Evolutionary conservation across 2,888 invertebrate genomes (phyloP), one percentile per base, ranked within the genome.

Genomic region (Psylliodes chrysocephalus): DNA sequence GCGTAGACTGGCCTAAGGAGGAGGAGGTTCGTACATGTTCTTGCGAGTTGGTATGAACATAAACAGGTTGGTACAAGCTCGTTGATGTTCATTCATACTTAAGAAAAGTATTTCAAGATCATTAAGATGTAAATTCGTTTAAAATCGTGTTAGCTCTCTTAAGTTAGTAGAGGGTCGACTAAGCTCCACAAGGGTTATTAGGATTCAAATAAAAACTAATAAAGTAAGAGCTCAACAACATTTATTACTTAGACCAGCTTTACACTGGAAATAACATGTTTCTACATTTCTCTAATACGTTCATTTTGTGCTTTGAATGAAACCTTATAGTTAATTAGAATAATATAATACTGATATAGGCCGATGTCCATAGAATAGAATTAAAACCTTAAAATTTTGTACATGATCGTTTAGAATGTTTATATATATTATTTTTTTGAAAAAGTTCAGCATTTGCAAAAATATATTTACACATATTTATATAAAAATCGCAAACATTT

Each of bases 291-390:
- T 47, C 10, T 15, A 49, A 46, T 65, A 57, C 47, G 25, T 56
- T 38, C 52, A 62, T 57, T 65, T 65, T 65, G 68, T 68, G 65
- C 68, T 61, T 57, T 35, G 22, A 56, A 55, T 40, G 60, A 54
- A 57, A 56, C 8, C 28, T 17, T 53, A 22, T n/a, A 51, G 6
- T 12, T 55, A 22, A 47, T 12, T 47, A 47, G 8, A 47, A 25
- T 14, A 15, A 40, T 79, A 40, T 79, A 80, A 80, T 80, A 80
- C 79, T 80, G 80, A 75, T 76, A 73, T 78, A 79, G 80, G 80
- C 77, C 77, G 78, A 79, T 78, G 79, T 77, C 76, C 63, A 15
- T 52, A 54, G 33, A 44, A 33, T 44, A 19, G 15, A 28, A 52
- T 8, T 52, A 52, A 18, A 33, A 28, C 19, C n/a, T 38, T 12